Evolutionary conservation across 2,888 invertebrate species (phyloP).

Genomic region (Himalopsyche anomala): DNA sequence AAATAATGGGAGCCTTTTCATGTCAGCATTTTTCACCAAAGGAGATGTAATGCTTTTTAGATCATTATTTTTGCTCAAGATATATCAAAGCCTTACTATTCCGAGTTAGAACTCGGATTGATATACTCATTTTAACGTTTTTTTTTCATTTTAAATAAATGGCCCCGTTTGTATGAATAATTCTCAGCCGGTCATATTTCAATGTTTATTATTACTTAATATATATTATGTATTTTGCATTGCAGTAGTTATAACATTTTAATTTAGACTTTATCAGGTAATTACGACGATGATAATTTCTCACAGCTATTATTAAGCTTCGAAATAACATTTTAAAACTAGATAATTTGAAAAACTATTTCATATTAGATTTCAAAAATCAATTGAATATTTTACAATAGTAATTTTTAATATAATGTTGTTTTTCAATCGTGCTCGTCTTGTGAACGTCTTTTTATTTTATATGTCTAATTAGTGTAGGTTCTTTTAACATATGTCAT

Average conservation of each 20-base stretch:
- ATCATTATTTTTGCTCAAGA: not conserved
- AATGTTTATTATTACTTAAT: not conserved
- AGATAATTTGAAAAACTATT: too few relatives aligned
- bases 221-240: too few relatives aligned
- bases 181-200: not conserved
- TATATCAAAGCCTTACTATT: not conserved
- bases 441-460: constrained; percentile 20
- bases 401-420: not conserved
- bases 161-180: not conserved
- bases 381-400: too few relatives aligned
- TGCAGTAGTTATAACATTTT: too few relatives aligned
- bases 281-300: too few relatives aligned
- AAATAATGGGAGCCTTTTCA: too few relatives aligned
- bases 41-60: too few relatives aligned
- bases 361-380: too few relatives aligned
- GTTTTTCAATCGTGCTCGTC: not conserved
- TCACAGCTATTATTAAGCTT: too few relatives aligned
- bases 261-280: too few relatives aligned
- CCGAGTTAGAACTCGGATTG: not conserved
- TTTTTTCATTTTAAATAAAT: not conserved
- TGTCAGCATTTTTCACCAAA: too few relatives aligned
- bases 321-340: too few relatives aligned
- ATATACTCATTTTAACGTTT: not conserved
- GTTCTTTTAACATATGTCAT: not conserved
- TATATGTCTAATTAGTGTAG: not conserved